Base-by-base conservation (phyloP, 1,140 invertebrate species). In the Drosophila tsacasi region DNA sequence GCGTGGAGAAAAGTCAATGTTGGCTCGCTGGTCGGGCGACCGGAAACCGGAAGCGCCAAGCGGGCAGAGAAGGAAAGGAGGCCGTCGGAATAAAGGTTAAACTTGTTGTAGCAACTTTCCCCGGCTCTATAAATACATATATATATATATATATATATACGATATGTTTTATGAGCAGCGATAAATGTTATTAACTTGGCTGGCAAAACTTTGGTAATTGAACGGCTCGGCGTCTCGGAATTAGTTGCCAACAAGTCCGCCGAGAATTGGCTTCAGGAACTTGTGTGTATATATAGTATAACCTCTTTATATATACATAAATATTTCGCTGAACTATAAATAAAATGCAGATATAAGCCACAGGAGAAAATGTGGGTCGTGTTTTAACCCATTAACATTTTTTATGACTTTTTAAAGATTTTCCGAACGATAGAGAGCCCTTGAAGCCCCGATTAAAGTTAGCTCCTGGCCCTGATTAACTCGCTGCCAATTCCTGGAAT, bases 161-260 rank as follows among this genome's bases (percentile, higher is more conserved):
- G 42, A 61, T 50, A 71, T 83, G 77, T 81, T 87, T 83, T 89
- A 89, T 89, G 81, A 66, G 57, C 21, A 81, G 62, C 83, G 77
- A 89, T 87, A 89, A 87, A 89, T 89, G 83, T 81, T 89, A 87
- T 87, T 89, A 83, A 89, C 84, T 87, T 89, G 73, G 62, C 66
- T 67, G 71, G 72, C 83, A 68, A 87, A 87, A 89, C 61, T 87
- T 87, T 89, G 61, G 81, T 89, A 87, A 87, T 87, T 89, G 83
- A 83, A 87, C 80, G 67, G 52, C 67, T 46, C 63, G 62, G 35
- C 58, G 61, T 37, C 42, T 37, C 67, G 5, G 80, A 78, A 83
- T 87, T 71, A 75, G 75, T 76, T 80, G 68, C 46, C 75, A 55
- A 78, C 61, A 81, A 71, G 73, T 68, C 72, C 79, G 42, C 50